A percentile compares a stretch with the other conserved stretches of the same genome.
These are phyloP conservation scores for Hypercompe scribonia DNA, from an alignment of 2,888 invertebrate species.

Conservation along the genomic window DNA sequence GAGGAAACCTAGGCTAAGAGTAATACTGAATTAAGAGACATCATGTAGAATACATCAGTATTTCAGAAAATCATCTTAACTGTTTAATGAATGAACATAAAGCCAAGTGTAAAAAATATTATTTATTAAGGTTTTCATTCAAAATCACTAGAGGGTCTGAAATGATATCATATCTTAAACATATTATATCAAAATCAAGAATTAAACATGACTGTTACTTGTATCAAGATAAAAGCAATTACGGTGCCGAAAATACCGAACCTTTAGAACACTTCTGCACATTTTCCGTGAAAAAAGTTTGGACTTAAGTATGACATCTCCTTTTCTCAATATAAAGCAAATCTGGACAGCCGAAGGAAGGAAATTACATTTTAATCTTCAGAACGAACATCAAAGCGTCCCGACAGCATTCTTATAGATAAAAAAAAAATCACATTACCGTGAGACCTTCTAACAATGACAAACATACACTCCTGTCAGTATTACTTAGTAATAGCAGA, in stretches of 20 bases:
- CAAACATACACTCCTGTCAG: not conserved
- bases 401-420: constrained; percentile 32
- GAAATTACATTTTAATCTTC: constrained; percentile 13
- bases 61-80: too few relatives aligned
- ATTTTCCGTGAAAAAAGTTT: not conserved
- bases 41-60: too few relatives aligned
- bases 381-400: constrained; percentile 11
- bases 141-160: too few relatives aligned
- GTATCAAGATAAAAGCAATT: not conserved
- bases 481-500: constrained; percentile 5
- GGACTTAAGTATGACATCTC: too few relatives aligned
- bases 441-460: constrained; percentile 17
- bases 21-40: too few relatives aligned
- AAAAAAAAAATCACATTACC: constrained; percentile 19
- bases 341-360: not conserved
- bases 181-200: too few relatives aligned
- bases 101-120: too few relatives aligned
- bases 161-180: too few relatives aligned
- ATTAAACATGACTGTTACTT: not conserved
- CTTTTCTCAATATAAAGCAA: not conserved
- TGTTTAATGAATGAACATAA: too few relatives aligned
- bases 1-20: too few relatives aligned
- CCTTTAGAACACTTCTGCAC: not conserved
- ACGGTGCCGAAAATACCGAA: not conserved
- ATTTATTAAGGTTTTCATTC: too few relatives aligned